Evolutionary conservation across 2,888 invertebrate species (phyloP).

Genomic region (Mythimna impura): DNA sequence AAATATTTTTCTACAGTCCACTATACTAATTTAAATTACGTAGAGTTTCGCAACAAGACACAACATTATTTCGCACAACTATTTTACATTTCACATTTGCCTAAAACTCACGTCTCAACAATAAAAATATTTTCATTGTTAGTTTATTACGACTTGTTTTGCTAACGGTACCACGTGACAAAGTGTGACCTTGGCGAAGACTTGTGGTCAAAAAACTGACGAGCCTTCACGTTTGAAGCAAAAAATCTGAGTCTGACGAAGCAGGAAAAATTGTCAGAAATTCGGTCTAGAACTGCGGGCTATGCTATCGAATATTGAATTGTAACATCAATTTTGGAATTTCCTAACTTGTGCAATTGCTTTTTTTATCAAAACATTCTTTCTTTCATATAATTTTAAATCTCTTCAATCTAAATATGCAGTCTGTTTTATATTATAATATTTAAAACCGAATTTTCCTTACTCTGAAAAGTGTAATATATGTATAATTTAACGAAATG

Average conservation of each 20-base stretch:
- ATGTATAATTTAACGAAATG: too few relatives aligned
- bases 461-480: too few relatives aligned
- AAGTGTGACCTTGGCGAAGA: conserved; percentile 55
- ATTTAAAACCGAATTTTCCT: too few relatives aligned
- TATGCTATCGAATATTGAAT: neutral
- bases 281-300: conserved; percentile 35
- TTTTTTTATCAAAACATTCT: neutral
- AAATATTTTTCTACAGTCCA: neutral
- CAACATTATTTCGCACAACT: conserved; percentile 11
- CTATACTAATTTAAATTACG: conserved; percentile 24
- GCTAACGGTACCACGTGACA: conserved; percentile 59
- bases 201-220: conserved; percentile 61
- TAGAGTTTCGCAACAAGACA: neutral
- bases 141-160: conserved; percentile 53
- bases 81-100: conserved; percentile 37
- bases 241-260: conserved; percentile 50
- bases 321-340: neutral
- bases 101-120: conserved; percentile 50
- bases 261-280: conserved; percentile 51
- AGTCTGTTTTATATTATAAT: too few relatives aligned
- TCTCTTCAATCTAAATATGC: too few relatives aligned
- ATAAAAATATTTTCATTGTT: conserved; percentile 55
- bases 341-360: neutral
- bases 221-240: conserved; percentile 22
- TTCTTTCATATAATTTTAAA: too few relatives aligned